Evolutionary conservation across 2,888 invertebrate genomes (phyloP).

Genomic region (Sinhomidia bicolor): DNA sequence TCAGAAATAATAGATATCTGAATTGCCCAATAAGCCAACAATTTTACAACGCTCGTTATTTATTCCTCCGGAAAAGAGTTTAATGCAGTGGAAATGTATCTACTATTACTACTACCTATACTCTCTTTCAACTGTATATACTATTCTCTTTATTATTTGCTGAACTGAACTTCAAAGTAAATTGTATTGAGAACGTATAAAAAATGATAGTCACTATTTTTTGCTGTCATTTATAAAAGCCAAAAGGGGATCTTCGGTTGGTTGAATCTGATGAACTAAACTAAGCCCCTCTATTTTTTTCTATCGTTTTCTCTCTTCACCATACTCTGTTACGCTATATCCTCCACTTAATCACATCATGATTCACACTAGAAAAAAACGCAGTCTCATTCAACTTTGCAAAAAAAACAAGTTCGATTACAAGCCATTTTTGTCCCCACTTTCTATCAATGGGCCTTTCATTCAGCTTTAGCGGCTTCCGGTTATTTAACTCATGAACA

Average conservation of each 20-base stretch:
- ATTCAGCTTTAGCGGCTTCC: constrained; percentile 72
- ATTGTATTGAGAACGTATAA: constrained; percentile 29
- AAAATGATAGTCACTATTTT: constrained; percentile 58
- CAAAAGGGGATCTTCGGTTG: constrained; percentile 71
- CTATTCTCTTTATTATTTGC: background rate
- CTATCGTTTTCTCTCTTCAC: constrained; percentile 14
- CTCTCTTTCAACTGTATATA: background rate
- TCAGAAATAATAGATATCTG: constrained; percentile 34
- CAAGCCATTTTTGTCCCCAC: constrained; percentile 66
- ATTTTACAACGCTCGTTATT: constrained; percentile 35
- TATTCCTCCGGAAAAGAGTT: constrained; percentile 16
- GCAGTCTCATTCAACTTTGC: constrained; percentile 55
- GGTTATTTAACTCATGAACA: constrained; percentile 73
- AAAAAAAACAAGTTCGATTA: constrained; percentile 67
- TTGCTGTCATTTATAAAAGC: constrained; percentile 72
- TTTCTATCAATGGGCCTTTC: constrained; percentile 69
- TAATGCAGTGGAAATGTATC: constrained; percentile 4
- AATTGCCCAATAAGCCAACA: constrained; percentile 42
- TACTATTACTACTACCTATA: background rate
- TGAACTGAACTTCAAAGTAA: constrained; percentile 33
- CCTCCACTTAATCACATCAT: constrained; percentile 22
- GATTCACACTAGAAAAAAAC: constrained; percentile 41
- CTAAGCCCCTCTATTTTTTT: constrained; percentile 54
- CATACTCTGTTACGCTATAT: constrained; percentile 26
- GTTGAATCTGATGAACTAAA: constrained; percentile 68